Evolutionary conservation across 2,797 vertebrate species (phyloP).

Genomic region (Loris lydekkerianus): DNA sequence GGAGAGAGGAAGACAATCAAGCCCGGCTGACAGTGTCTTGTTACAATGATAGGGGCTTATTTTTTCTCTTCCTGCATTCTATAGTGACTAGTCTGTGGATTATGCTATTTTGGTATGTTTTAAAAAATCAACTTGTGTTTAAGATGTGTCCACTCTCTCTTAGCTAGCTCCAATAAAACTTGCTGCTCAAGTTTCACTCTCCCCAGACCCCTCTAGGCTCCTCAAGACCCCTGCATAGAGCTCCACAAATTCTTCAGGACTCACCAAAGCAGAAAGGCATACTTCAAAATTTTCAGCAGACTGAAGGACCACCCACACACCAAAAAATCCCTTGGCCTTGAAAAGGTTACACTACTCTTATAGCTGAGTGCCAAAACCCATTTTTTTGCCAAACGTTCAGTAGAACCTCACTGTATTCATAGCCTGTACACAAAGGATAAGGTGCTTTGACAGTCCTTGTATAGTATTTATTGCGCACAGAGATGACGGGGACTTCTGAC

Average conservation of each 20-base stretch:
- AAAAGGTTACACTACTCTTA: conserved; percentile 50
- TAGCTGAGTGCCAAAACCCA: conserved; percentile 57
- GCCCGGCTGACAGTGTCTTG: neutral
- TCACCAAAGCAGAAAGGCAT: conserved; percentile 56
- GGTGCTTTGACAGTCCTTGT: neutral
- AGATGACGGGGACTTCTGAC: neutral
- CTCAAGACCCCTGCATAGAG: neutral
- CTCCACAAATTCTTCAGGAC: conserved; percentile 39
- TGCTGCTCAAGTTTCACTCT: neutral
- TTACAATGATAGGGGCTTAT: neutral
- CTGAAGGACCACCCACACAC: conserved; percentile 74
- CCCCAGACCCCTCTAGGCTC: neutral
- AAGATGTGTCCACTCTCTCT: conserved; percentile 31
- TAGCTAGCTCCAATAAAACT: neutral
- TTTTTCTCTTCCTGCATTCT: conserved; percentile 40
- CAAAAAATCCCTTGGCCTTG: conserved; percentile 67
- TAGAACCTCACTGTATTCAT: conserved; percentile 45
- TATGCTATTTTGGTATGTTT: neutral
- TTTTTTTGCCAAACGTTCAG: conserved; percentile 59
- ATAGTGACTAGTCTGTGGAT: conserved; percentile 26
- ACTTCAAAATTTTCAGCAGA: conserved; percentile 26
- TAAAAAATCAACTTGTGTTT: neutral
- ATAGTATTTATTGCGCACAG: no score
- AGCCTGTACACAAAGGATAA: conserved; percentile 24
- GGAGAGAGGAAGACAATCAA: neutral